Evolutionary conservation across 1,140 invertebrate species (phyloP), one percentile per base, ranked within the genome.

Genomic region (Latrodectus geometricus): DNA sequence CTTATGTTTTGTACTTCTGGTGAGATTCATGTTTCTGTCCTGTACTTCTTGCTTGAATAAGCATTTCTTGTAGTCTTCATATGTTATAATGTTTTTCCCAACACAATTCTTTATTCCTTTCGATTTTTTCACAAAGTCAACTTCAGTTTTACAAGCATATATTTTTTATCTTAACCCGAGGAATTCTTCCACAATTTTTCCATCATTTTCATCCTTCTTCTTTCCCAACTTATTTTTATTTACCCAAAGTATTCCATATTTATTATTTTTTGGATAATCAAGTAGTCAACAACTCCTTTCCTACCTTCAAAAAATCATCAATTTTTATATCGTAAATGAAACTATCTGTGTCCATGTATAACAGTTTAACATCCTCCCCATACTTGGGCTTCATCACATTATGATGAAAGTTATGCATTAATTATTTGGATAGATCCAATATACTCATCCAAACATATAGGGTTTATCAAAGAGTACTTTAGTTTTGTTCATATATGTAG

Each of bases 161-260:
- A 83, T 70, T 90, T 89, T 93, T 93, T 15, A 90, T 85, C 78
- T 89, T 87, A 66, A 92, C 75, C 9, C 91, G 74, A 91, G 77
- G 90, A 90, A 92, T 88, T 91, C 89, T 9, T 68, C 87, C 72
- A 92, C 90, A 61, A 90, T 88, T 79, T 81, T 84, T 11, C 91
- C 91, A 80, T 89, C 90, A 23, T 88, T 88, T 89, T 93, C 92
- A 90, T 92, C 91, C 89, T 92, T 93, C 88, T 92, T 91, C 89
- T 91, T 90, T 9, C 92, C 92, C 9, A 92, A 48, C 8, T 91
- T 90, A 88, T 93, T 93, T 88, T 92, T 92, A 88, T 92, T 92
- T 50, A 90, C 11, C 54, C 88, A 15, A 90, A 0, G 11, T 7
- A 72, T 72, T 52, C 21, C 66, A 73, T 48, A 78, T 35, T 87